A percentile compares a stretch with the other conserved stretches of the same genome.
Evolutionary conservation across 2,797 vertebrate genomes (phyloP).

Genomic region (Lophius americanus): DNA sequence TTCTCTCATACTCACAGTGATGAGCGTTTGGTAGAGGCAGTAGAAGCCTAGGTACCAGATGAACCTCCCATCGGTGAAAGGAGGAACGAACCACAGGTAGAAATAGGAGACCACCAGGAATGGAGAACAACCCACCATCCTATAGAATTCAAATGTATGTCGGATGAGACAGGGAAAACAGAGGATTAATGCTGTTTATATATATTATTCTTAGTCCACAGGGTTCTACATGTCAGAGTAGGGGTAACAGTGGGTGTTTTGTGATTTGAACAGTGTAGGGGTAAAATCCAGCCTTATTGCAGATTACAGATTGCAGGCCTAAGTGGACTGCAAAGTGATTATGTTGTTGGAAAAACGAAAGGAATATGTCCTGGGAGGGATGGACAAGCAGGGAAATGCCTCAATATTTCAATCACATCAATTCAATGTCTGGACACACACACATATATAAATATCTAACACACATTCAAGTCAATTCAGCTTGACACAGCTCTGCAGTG

Average conservation of each 20-base stretch:
- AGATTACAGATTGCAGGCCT: conserved; percentile 38
- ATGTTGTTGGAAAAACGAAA: conserved; percentile 41
- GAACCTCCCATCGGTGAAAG: conserved; percentile 84
- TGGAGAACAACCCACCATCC: conserved; percentile 93
- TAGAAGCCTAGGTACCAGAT: conserved; percentile 92
- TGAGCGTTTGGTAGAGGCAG: conserved; percentile 93
- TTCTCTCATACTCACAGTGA: conserved; percentile 86
- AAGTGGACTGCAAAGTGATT: conserved; percentile 41
- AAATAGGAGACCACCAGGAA: conserved; percentile 91
- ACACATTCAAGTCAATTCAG: conserved; percentile 24
- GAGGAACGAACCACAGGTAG: conserved; percentile 94
- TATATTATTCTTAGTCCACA: too few relatives aligned
- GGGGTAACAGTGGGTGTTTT: conserved; percentile 21
- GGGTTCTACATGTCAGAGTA: not conserved
- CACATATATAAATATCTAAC: conserved; percentile 22
- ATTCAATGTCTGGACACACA: conserved; percentile 14
- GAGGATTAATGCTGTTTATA: too few relatives aligned
- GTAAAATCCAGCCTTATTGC: conserved; percentile 45
- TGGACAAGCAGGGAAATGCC: conserved; percentile 33
- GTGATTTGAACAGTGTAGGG: conserved; percentile 20
- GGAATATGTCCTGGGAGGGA: conserved; percentile 52
- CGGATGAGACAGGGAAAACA: not conserved
- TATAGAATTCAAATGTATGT: conserved; percentile 46
- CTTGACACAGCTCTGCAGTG: conserved; percentile 54
- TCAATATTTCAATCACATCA: conserved; percentile 39